Base-by-base conservation (phyloP, 2,888 invertebrate species). In the Pterostichus madidus region DNA sequence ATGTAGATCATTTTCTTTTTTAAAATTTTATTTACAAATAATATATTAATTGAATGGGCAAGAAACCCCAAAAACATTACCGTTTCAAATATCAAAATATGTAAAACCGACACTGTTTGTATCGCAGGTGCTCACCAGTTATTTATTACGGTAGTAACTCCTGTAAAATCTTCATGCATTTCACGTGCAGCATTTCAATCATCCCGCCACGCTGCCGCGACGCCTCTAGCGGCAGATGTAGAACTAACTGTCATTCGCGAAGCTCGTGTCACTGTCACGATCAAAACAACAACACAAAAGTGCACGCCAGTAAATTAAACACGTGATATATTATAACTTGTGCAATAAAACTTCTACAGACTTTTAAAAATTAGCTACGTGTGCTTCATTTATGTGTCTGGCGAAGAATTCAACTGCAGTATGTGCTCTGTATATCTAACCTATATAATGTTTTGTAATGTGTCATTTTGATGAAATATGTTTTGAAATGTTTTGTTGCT, bases 121-220 rank as follows among this genome's bases (percentile, higher is more conserved):
- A 35, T 32, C 64, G 11, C 13, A 44, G 17, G 44, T 71, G 39
- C 68, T 56, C 56, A 56, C 17, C 17, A 56, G 56, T 56, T 17
- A 56, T 56, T 17, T 56, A 56, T 56, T 56, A 17, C 56, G 6
- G 4, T 13, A 56, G 13, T 49, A 49, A n/a, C 49, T 39, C 56
- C 56, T 17, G 13, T 13, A 56, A 11, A 56, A 17, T 56, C 56
- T 56, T 56, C 13, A 32, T 39, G 32, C 15, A 13, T 8, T 71
- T 17, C 68, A 71, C 68, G 68, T 71, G 10, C 44, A 44, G 8
- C 39, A 71, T 71, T 64, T 71, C 68, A 71, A 71, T 71, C 68
- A 71, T 71, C 2, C 44, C 39, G 64, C 2, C 68, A 44, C 68
- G n/a, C 5, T 0, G 7, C 31, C n/a, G 64, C 39, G 13, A n/a